Evolutionary conservation across 1,140 invertebrate species (phyloP).

Genomic region (Zaprionus ghesquierei): DNA sequence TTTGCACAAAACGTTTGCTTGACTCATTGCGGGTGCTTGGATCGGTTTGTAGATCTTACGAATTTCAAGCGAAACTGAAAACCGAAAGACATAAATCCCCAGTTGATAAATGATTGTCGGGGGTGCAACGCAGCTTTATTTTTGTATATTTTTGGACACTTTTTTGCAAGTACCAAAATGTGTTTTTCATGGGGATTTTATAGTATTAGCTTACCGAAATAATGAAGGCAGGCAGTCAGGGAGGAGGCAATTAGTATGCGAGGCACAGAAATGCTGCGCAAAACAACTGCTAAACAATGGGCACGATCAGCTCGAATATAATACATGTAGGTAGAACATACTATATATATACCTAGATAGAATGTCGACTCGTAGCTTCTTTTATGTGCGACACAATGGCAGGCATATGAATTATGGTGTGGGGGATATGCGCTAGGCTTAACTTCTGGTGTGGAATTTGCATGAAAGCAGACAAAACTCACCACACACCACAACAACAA

Average conservation of each 20-base stretch:
- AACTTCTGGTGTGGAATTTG: constrained; percentile 54
- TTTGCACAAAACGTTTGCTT: constrained; percentile 12
- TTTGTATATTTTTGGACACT: too few relatives aligned
- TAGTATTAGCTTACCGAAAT: constrained; percentile 27
- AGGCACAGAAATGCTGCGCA: constrained; percentile 65
- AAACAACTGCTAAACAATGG: constrained; percentile 70
- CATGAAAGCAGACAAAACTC: constrained; percentile 45
- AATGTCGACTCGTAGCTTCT: constrained; percentile 45
- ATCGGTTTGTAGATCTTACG: background rate
- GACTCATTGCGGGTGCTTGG: constrained; percentile 11
- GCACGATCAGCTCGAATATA: constrained; percentile 52
- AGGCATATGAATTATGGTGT: constrained; percentile 73
- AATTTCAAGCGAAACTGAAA: constrained; percentile 15
- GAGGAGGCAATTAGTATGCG: constrained; percentile 49
- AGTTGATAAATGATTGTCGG: constrained; percentile 50
- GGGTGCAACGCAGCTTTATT: constrained; percentile 41
- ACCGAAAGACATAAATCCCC: constrained; percentile 58
- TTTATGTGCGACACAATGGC: constrained; percentile 65
- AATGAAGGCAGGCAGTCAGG: constrained; percentile 10
- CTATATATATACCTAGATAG: constrained; percentile 8
- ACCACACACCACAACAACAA: constrained; percentile 13
- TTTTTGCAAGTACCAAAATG: constrained; percentile 47
- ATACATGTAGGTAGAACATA: constrained; percentile 7
- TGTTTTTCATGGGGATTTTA: constrained; percentile 57
- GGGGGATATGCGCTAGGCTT: constrained; percentile 37